Conservation (phyloP, 2,113 vertebrate species). For the Entomyzon cyanotis region DNA sequence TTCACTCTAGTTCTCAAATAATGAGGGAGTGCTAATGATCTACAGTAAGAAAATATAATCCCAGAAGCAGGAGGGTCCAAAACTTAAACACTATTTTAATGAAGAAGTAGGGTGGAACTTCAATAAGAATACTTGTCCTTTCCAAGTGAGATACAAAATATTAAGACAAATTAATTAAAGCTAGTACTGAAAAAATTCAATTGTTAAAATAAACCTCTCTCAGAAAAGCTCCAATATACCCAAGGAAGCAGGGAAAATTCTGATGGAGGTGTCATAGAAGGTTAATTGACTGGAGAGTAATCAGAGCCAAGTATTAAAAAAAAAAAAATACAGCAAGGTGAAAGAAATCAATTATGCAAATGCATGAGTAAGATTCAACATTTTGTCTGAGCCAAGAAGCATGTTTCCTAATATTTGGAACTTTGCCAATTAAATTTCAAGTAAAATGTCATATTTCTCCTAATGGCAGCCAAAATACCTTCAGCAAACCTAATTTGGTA, state of each 20-base stretch:
- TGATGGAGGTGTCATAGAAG: not conserved
- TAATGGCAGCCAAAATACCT: not conserved
- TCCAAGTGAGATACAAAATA: not conserved
- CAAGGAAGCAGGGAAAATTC: not conserved
- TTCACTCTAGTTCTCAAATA: not conserved
- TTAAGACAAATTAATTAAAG: not conserved
- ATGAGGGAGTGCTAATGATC: not conserved
- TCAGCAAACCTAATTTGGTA: not conserved
- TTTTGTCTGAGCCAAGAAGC: not conserved
- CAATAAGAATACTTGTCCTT: not conserved
- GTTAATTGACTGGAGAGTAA: not conserved
- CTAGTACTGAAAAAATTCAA: not conserved
- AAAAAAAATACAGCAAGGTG: not conserved
- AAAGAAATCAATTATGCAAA: not conserved
- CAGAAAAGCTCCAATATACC: not conserved
- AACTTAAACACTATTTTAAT: not conserved
- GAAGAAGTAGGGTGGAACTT: not conserved
- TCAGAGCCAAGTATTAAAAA: not conserved
- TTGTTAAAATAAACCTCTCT: not conserved
- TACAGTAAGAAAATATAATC: not conserved
- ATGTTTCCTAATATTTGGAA: not conserved
- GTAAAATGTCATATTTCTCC: not conserved
- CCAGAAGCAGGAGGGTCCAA: not conserved
- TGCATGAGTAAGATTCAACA: not conserved
- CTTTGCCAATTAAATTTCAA: not conserved